Evolutionary conservation across 2,888 invertebrate species (phyloP).

Genomic region (Lapara coniferarum): DNA sequence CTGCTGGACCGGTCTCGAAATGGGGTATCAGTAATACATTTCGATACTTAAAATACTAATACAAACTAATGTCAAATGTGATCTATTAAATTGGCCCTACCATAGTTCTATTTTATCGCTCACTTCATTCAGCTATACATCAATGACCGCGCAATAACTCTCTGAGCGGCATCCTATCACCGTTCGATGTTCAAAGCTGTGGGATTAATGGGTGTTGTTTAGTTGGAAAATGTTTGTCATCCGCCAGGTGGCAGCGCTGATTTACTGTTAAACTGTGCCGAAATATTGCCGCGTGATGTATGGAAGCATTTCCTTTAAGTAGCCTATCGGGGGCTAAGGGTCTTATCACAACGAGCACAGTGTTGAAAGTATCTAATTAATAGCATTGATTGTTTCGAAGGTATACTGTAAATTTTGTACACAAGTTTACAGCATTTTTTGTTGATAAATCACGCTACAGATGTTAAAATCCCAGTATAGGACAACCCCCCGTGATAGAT

Average conservation of each 20-base stretch:
- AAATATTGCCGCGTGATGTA: conserved; percentile 27
- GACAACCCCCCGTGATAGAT: too few relatives aligned
- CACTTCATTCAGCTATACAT: neutral
- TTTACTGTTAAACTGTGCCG: conserved; percentile 30
- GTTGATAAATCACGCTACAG: too few relatives aligned
- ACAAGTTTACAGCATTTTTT: too few relatives aligned
- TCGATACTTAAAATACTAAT: neutral
- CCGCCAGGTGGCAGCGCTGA: conserved; percentile 53
- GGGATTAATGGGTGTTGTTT: conserved; percentile 66
- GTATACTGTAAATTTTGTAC: too few relatives aligned
- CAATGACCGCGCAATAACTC: neutral
- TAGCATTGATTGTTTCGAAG: too few relatives aligned
- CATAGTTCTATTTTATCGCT: too few relatives aligned
- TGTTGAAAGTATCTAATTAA: too few relatives aligned
- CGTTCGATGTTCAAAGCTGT: conserved; percentile 1
- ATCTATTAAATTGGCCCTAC: too few relatives aligned
- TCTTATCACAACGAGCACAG: too few relatives aligned
- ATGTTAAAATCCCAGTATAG: too few relatives aligned
- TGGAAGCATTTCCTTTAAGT: conserved; percentile 25
- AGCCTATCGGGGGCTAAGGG: neutral
- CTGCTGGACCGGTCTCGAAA: conserved; percentile 67
- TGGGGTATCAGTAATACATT: conserved; percentile 20
- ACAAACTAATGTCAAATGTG: too few relatives aligned
- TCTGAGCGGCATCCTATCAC: conserved; percentile 23
- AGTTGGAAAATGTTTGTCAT: conserved; percentile 67